Conservation (phyloP, 2,888 invertebrate genomes). For the Lepas anatifera region DNA sequence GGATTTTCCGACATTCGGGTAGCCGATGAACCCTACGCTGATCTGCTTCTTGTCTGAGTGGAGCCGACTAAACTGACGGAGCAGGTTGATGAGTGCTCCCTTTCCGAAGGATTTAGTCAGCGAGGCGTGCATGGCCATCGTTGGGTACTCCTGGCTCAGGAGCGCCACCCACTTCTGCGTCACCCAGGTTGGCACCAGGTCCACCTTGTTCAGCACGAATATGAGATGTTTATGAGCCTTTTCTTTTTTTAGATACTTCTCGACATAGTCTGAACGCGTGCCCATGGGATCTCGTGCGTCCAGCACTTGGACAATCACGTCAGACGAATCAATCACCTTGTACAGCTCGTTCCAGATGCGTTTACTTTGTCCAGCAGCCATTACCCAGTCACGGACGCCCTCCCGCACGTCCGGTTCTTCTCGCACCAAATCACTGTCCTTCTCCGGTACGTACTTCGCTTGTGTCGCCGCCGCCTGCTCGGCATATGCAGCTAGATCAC, state of each 20-base stretch:
- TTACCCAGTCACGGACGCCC: slow-evolving; percentile 81
- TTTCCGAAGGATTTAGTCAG: slow-evolving; percentile 97
- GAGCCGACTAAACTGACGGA: slow-evolving; percentile 88
- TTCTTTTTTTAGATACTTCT: slow-evolving; percentile 83
- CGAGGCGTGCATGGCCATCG: slow-evolving; percentile 97
- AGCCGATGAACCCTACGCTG: slow-evolving; percentile 96
- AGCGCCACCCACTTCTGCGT: slow-evolving; percentile 96
- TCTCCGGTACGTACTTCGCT: slow-evolving; percentile 64
- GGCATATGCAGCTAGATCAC: slow-evolving; percentile 64
- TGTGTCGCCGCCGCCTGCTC: slow-evolving; percentile 55
- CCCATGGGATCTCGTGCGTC: slow-evolving; percentile 97
- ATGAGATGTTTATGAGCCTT: slow-evolving; percentile 95
- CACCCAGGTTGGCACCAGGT: slow-evolving; percentile 94
- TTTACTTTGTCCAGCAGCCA: slow-evolving; percentile 84
- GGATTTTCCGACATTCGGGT: slow-evolving; percentile 97
- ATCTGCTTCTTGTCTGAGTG: slow-evolving; percentile 97
- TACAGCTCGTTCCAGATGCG: slow-evolving; percentile 98
- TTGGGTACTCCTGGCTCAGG: slow-evolving; percentile 88
- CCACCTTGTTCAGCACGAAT: slow-evolving; percentile 93
- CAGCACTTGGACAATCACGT: slow-evolving; percentile 77
- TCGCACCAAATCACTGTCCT: slow-evolving; percentile 67
- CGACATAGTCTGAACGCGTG: slow-evolving; percentile 83
- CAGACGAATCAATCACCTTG: slow-evolving; percentile 97
- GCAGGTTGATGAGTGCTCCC: slow-evolving; percentile 87
- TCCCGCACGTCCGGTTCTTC: slow-evolving; percentile 62